phyloP scores from a whole-genome alignment of 2,888 invertebrate species.

The Sicus ferrugineus region DNA sequence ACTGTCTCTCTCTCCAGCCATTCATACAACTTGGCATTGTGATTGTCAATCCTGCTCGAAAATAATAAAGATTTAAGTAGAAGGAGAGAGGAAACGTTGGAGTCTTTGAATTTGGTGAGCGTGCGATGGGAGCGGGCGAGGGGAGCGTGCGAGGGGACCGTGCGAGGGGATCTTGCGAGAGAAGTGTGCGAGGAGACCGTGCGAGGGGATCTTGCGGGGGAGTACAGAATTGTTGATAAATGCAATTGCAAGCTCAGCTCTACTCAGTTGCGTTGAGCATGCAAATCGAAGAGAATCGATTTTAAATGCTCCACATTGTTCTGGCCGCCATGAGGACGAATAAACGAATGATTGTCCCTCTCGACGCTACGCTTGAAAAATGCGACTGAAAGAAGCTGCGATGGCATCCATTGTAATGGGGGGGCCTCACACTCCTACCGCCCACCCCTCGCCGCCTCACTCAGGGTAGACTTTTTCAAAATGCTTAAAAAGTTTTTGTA shows the following conservation, averaged over 20 bases:
- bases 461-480: too few relatives aligned
- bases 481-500: too few relatives aligned
- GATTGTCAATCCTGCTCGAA: background rate
- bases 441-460: too few relatives aligned
- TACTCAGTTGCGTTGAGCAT: constrained; percentile 31
- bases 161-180: too few relatives aligned
- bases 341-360: background rate
- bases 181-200: too few relatives aligned
- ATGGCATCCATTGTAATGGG: too few relatives aligned
- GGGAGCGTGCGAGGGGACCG: too few relatives aligned
- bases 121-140: too few relatives aligned
- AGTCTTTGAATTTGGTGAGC: constrained; percentile 13
- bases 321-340: background rate
- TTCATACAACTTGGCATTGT: too few relatives aligned
- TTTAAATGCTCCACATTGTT: constrained; percentile 23
- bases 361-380: background rate
- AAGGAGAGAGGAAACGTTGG: background rate
- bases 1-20: too few relatives aligned
- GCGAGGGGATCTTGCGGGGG: too few relatives aligned
- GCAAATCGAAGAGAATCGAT: constrained; percentile 37
- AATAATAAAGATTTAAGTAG: background rate
- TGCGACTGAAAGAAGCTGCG: background rate
- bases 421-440: too few relatives aligned
- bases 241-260: background rate
- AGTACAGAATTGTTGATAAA: constrained; percentile 15